Base-by-base conservation (phyloP, 2,888 invertebrate genomes). In the Smittia sp. region DNA sequence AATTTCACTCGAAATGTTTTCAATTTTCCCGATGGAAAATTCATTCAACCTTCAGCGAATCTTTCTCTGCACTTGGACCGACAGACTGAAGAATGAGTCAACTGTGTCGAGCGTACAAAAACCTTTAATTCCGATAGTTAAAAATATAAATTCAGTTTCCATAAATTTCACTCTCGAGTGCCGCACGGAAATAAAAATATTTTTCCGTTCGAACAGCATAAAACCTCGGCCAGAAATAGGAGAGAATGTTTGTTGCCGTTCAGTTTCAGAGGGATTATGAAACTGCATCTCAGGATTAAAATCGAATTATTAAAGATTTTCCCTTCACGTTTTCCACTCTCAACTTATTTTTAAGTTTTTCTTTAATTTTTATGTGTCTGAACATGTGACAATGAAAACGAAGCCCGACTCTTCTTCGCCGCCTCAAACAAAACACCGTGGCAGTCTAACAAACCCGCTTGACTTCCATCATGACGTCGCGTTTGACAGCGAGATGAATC, bases 281-380 rank as follows among this genome's bases (percentile, higher is more conserved):
- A 24, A 69, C 22, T 69, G 68, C 68, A 69, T 38, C 52, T 39
- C 13, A 69, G 46, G 68, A 69, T 69, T 69, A 69, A 69, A 69
- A 69, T 69, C 52, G 68, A 69, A 69, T 69, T 69, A 69, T 69
- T 69, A 69, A 69, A 69, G 68, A 69, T 69, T 46, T 69, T 69
- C 39, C 39, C 39, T 66, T 63, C 63, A 63, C 63, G 58, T 22
- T 18, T 24, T 24, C 13, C 27, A 27, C 15, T 25, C 27, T 27
- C 27, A 27, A 63, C 25, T 63, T 63, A 63, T 63, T 63, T 63
- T 25, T 7, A 52, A 9, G 15, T 52, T 52, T n/a, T 11, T 63
- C 27, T 63, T 25, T 7, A 46, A 11, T n/a, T 46, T 46, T 46
- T 15, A 46, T 46, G 15, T 46, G 46, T 46, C 46, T 11, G 11